Base-by-base conservation (phyloP, 1,140 invertebrate species). In the Megalonaias nervosa region DNA sequence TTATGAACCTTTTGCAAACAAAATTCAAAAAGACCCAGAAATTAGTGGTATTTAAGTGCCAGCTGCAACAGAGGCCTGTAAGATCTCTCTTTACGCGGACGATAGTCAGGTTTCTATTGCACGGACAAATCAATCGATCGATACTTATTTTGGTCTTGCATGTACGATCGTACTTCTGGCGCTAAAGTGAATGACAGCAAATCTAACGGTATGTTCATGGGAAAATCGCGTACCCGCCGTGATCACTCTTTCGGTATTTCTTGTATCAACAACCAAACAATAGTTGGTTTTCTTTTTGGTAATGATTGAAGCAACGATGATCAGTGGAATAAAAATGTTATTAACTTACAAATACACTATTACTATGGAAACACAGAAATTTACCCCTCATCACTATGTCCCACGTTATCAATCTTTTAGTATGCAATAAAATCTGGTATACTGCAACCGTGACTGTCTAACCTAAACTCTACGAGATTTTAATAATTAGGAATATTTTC, bases 1-100 rank as follows among this genome's bases (percentile, higher is more conserved):
- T 1, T 79, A 91, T 0, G 89, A 92, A 69, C 86, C 85, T n/a
- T 81, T 86, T 48, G 74, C 76, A 16, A 79, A 57, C 17, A 81
- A 76, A 75, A 74, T 77, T 0, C 66, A 76, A 23, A 48, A 71
- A 16, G 80, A 83, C 60, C 26, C 23, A 12, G 16, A 74, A 23
- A 85, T 84, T 56, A 70, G 66, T 67, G 84, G 84, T 67, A 68
- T 86, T 16, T 59, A 75, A 55, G 26, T 84, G 11, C 82, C 82
- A n/a, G 84, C 77, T 77, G 59, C 74, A 38, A 68, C 71, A 14
- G 61, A 75, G 66, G 67, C 71, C 26, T 31, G 1, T 31, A 31
- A 1, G 26, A 31, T 31, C 26, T 31, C 1, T 31, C 26, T 31
- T 3, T 31, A 31, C 26, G 26, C 4, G 26, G 26, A 31, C 26